Base-by-base conservation (phyloP, 2,797 vertebrate species). In the Thripadectes ignobilis region DNA sequence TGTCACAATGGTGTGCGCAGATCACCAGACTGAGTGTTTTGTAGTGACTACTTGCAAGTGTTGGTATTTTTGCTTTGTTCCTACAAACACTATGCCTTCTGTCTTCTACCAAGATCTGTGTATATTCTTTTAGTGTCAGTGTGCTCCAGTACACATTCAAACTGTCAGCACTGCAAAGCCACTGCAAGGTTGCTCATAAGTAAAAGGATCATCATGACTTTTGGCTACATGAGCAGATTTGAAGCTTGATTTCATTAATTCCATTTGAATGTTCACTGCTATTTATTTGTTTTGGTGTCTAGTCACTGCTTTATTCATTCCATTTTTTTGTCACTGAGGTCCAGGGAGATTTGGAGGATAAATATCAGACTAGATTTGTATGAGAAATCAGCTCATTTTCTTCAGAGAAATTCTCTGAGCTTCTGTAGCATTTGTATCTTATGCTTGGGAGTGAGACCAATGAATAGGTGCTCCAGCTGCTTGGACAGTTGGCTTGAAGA, bases 1-100 rank as follows among this genome's bases (percentile, higher is more conserved):
- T 93, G 82, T 91, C 92, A 92, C 69, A 95, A 58, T 66, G 85
- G 92, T 85, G 73, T 74, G 72, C 81, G 74, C 36, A 88, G 87
- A 74, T 83, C 36, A 74, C 54, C 66, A 91, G 49, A 82, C 32
- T 24, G 23, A 59, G 58, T 32, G 61, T 71, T 88, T 71, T 88
- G 58, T 58, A 94, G 79, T 34, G 55, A 89, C 89, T 93, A 49
- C 85, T 92, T 85, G 76, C 46, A 92, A 92, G 68, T 55, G 79
- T 55, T 81, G 54, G 55, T 87, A 71, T 68, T 94, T 94, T 83
- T 83, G 57, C 68, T 92, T 89, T 91, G 48, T 68, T 93, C 72
- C 78, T 74, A 68, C 61, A 79, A 76, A 91, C 61, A 62, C 68
- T 74, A 57, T 69, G 76, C 71, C 65, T 92, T 91, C 74, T 89